Base-by-base conservation (phyloP, 1,140 invertebrate species). In the Lineus longissimus region DNA sequence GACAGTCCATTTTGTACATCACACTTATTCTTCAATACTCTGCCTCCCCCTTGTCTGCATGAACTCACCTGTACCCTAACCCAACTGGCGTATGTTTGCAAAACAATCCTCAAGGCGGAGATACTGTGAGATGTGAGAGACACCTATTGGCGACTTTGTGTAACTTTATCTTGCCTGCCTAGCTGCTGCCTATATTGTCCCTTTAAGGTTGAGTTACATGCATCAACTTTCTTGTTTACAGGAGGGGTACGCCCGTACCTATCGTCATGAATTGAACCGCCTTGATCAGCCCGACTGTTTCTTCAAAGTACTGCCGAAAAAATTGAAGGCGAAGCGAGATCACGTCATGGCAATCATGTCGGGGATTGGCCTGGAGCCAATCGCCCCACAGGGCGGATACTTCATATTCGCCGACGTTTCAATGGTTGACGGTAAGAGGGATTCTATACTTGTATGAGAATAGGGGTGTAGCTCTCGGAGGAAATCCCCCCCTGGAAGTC, bases 371-470 rank as follows among this genome's bases (percentile, higher is more conserved):
- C 91, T 99, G 87, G 87, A 86, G 19, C 94, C 95, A 0, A 94
- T 92, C 0, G 84, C 97, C 54, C 97, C 97, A 0, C 91, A 98
- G 56, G 95, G 93, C 17, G 96, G 96, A 0, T 99, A 97, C 81
- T 98, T 99, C 78, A 92, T 99, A 85, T 76, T 98, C 11, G 94
- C 93, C 1, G 91, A 98, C 80, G 97, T 93, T 88, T 88, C 76
- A 13, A 71, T 74, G 33, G 62, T 81, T 11, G 70, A 77, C 15
- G 33, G 33, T 36, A 36, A 15, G 33, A n/a, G n/a, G n/a, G n/a
- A n/a, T n/a, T n/a, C n/a, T n/a, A n/a, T n/a, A n/a, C n/a, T n/a
- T n/a, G n/a, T n/a, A n/a, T n/a, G n/a, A n/a, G n/a, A n/a, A n/a
- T n/a, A n/a, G n/a, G n/a, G n/a, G n/a, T n/a, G n/a, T n/a, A n/a